Evolutionary conservation across 1,140 invertebrate species (phyloP).

Genomic region (Apocrypta bakeri): DNA sequence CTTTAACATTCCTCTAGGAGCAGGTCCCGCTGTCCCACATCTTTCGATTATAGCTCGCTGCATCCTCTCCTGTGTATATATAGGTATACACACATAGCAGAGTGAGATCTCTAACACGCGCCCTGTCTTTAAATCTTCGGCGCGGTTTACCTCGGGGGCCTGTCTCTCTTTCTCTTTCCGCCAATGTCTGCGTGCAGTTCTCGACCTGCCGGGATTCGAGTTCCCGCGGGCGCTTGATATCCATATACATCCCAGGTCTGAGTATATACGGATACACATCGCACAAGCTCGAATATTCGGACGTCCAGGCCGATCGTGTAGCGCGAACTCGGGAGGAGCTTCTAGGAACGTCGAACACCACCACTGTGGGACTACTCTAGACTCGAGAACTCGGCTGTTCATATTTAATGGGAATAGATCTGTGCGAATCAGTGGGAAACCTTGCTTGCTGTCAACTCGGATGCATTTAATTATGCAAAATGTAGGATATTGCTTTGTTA

Average conservation of each 20-base stretch:
- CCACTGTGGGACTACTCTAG: too few species aligned
- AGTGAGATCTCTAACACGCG: constrained; percentile 25
- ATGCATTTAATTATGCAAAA: constrained; percentile 22
- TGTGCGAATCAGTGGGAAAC: neutral
- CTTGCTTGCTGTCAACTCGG: neutral
- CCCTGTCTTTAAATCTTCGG: constrained; percentile 7
- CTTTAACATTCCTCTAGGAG: constrained; percentile 58
- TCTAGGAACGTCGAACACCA: neutral
- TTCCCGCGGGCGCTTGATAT: neutral
- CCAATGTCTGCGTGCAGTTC: neutral
- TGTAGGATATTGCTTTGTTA: neutral
- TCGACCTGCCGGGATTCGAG: neutral
- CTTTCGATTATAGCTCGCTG: constrained; percentile 24
- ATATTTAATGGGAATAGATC: constrained; percentile 36
- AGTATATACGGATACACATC: neutral
- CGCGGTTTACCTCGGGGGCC: neutral
- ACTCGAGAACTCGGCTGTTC: neutral
- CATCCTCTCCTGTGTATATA: neutral
- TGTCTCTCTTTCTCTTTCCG: neutral
- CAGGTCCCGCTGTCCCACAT: constrained; percentile 63
- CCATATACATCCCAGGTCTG: too few species aligned
- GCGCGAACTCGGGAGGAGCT: neutral
- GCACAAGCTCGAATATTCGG: constrained; percentile 23
- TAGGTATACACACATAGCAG: neutral
- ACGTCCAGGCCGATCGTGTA: neutral